A percentile compares a stretch with the other conserved stretches of the same genome.
phyloP scores from a whole-genome alignment of 1,140 invertebrate genomes.

The Cydia fagiglandana region DNA sequence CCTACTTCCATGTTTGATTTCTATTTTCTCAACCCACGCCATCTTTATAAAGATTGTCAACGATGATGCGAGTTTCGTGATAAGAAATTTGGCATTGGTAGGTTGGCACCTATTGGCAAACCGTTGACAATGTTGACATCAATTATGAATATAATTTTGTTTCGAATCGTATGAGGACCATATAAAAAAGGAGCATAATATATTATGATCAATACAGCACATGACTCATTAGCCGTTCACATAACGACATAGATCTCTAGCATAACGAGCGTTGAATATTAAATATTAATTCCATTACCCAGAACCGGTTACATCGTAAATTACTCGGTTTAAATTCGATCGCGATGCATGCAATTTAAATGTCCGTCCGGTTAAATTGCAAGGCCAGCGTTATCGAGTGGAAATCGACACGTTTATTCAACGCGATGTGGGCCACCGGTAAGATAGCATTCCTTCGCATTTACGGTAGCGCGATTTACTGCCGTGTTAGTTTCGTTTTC shows the following conservation, averaged over 20 bases:
- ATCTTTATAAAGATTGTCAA: constrained; percentile 24
- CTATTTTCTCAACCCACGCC: constrained; percentile 47
- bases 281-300: constrained; percentile 40
- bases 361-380: constrained; percentile 69
- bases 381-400: constrained; percentile 73
- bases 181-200: background rate
- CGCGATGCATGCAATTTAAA: constrained; percentile 68
- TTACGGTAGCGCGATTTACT: constrained; percentile 70
- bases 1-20: constrained; percentile 50
- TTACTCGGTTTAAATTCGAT: constrained; percentile 64
- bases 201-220: constrained; percentile 35
- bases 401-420: constrained; percentile 76
- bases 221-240: constrained; percentile 53
- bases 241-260: constrained; percentile 42
- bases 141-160: background rate
- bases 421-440: constrained; percentile 61
- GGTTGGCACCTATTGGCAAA: background rate
- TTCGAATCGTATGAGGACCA: background rate
- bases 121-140: background rate
- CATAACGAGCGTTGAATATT: constrained; percentile 46
- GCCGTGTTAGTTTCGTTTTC: constrained; percentile 75
- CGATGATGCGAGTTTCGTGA: constrained; percentile 22
- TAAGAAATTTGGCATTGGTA: background rate
- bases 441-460: constrained; percentile 67
- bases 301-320: constrained; percentile 66